These are phyloP conservation scores for Diachasmimorpha longicaudata DNA, from an alignment of 1,140 invertebrate species.

Conservation along the genomic window DNA sequence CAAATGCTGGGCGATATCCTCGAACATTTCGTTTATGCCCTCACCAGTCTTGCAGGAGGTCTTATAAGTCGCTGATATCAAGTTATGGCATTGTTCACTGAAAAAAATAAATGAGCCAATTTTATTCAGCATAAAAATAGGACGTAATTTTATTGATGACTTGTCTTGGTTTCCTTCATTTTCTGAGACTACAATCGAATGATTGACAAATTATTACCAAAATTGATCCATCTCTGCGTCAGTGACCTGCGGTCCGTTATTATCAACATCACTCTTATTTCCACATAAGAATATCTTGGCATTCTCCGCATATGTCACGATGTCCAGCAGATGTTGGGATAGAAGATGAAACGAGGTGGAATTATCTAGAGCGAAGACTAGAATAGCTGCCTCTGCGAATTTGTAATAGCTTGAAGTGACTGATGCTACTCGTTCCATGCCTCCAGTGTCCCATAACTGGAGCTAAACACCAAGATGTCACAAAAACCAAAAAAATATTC, in stretches of 20 bases:
- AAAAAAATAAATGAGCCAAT: constrained; percentile 46
- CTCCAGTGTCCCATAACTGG: constrained; percentile 92
- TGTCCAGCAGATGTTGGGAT: constrained; percentile 88
- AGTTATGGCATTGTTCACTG: constrained; percentile 89
- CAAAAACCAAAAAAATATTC: not conserved
- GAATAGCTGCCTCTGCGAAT: constrained; percentile 88
- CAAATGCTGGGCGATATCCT: constrained; percentile 81
- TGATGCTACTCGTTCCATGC: constrained; percentile 92
- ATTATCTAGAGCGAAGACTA: constrained; percentile 90
- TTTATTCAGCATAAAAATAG: not conserved
- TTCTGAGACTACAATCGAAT: not conserved
- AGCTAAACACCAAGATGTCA: constrained; percentile 66
- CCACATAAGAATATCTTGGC: constrained; percentile 93
- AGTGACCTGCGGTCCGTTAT: constrained; percentile 75
- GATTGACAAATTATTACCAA: constrained; percentile 66
- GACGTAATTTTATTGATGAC: too few relatives aligned
- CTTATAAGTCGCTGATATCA: constrained; percentile 87
- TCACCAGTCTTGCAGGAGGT: constrained; percentile 89
- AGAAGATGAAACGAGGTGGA: constrained; percentile 89
- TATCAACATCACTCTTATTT: constrained; percentile 85
- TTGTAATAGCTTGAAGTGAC: constrained; percentile 94
- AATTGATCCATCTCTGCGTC: constrained; percentile 91
- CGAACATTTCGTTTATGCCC: constrained; percentile 90
- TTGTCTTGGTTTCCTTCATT: too few relatives aligned
- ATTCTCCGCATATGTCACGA: constrained; percentile 91